Conservation (phyloP, 2,797 vertebrate genomes). For the Paedocypris micromegethes region DNA sequence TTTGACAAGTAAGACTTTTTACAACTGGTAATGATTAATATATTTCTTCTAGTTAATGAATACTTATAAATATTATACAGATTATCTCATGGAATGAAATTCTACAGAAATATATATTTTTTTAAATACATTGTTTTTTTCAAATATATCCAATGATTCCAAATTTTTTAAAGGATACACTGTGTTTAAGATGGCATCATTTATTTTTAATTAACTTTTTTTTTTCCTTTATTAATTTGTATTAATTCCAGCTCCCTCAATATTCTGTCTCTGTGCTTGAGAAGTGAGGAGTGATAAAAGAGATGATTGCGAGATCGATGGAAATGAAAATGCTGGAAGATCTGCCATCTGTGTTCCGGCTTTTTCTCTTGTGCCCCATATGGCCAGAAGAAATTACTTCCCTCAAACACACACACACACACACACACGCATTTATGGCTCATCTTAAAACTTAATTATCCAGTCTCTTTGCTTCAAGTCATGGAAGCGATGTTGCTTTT, state of each 20-base stretch:
- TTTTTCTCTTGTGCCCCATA: constrained; percentile 51
- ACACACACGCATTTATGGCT: constrained; percentile 35
- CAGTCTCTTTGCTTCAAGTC: constrained; percentile 38
- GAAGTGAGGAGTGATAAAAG: constrained; percentile 16
- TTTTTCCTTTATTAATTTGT: background rate
- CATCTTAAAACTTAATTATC: constrained; percentile 41
- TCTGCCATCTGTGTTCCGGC: constrained; percentile 52
- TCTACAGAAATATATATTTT: no score
- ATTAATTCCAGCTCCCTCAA: no score
- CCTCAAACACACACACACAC: constrained; percentile 21
- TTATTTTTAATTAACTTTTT: background rate
- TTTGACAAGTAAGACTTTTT: no score
- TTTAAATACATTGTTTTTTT: no score
- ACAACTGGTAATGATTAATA: no score
- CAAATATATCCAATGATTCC: no score
- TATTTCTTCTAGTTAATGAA: no score
- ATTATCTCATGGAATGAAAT: no score
- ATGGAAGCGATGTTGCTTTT: constrained; percentile 35
- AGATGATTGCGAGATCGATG: constrained; percentile 47
- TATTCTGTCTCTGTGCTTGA: background rate
- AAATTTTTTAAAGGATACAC: no score
- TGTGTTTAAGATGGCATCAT: no score
- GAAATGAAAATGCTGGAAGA: constrained; percentile 50
- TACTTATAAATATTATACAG: no score
- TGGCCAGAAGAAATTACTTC: constrained; percentile 47